Percentiles rank a stretch among this genome's conserved stretches.
These are phyloP conservation scores for Lynx canadensis DNA, from an alignment of 2,113 vertebrate genomes.

Conservation along the genomic window DNA sequence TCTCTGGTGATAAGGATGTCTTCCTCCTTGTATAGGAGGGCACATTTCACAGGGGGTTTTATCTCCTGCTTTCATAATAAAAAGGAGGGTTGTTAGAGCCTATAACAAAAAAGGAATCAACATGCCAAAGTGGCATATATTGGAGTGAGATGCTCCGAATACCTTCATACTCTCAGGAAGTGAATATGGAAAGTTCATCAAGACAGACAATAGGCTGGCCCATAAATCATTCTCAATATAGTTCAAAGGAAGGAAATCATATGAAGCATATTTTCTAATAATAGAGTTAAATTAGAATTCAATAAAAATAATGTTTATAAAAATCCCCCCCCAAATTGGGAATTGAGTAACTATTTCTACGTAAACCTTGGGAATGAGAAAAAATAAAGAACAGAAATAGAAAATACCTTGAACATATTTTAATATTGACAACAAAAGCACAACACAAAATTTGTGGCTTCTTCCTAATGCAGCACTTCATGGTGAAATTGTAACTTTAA, in stretches of 20 bases:
- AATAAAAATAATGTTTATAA: no score
- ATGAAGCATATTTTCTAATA: no score
- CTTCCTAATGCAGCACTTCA: background rate
- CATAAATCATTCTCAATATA: no score
- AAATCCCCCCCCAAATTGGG: background rate
- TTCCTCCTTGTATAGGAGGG: background rate
- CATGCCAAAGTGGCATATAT: background rate
- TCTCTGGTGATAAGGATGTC: background rate
- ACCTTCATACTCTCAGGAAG: background rate
- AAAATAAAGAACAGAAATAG: background rate
- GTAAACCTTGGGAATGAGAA: background rate
- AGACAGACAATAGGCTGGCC: background rate
- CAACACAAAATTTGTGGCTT: background rate
- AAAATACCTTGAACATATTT: background rate
- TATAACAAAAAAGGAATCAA: background rate
- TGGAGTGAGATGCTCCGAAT: background rate
- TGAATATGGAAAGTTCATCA: background rate
- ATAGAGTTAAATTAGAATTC: no score
- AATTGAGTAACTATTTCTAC: background rate
- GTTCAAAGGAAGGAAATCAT: no score
- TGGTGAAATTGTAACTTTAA: background rate
- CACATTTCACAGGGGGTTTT: background rate
- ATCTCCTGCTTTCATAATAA: background rate
- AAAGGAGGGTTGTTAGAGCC: background rate
- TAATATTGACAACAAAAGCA: background rate